Percentiles rank a stretch among this genome's conserved stretches.
phyloP scores from a whole-genome alignment of 1,140 invertebrate species.

The Lepidurus couesii region DNA sequence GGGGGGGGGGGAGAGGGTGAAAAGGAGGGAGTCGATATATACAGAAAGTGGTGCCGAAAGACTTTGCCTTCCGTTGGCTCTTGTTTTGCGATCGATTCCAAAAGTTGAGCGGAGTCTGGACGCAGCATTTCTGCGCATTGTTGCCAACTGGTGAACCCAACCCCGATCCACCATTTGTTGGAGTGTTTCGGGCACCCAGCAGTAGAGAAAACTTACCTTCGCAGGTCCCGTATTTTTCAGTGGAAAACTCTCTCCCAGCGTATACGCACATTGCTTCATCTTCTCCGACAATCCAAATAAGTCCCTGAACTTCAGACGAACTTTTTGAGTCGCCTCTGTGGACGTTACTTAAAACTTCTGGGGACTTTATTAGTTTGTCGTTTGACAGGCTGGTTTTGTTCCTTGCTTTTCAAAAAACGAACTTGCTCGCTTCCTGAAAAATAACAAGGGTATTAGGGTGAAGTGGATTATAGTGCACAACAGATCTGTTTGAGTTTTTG shows the following conservation, averaged over 20 bases:
- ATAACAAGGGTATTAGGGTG: neutral
- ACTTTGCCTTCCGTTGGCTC: neutral
- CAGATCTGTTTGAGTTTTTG: neutral
- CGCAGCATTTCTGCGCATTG: neutral
- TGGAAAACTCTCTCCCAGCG: neutral
- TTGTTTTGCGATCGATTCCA: slow-evolving; percentile 10
- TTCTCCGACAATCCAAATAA: no score
- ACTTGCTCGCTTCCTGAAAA: no score
- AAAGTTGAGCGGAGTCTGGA: neutral
- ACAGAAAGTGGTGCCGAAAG: neutral
- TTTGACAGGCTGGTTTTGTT: no score
- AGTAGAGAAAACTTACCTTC: neutral
- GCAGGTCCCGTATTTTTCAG: neutral
- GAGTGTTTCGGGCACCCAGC: neutral
- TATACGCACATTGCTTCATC: no score
- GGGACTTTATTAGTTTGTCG: no score
- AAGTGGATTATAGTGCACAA: neutral
- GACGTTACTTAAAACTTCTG: no score
- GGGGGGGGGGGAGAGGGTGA: neutral
- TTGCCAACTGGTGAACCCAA: neutral
- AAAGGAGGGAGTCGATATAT: neutral
- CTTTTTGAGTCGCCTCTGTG: no score
- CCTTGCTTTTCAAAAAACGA: no score
- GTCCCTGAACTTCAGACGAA: no score
- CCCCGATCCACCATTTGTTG: neutral